phyloP scores from a whole-genome alignment of 2,113 vertebrate genomes.

The Zeus faber region DNA sequence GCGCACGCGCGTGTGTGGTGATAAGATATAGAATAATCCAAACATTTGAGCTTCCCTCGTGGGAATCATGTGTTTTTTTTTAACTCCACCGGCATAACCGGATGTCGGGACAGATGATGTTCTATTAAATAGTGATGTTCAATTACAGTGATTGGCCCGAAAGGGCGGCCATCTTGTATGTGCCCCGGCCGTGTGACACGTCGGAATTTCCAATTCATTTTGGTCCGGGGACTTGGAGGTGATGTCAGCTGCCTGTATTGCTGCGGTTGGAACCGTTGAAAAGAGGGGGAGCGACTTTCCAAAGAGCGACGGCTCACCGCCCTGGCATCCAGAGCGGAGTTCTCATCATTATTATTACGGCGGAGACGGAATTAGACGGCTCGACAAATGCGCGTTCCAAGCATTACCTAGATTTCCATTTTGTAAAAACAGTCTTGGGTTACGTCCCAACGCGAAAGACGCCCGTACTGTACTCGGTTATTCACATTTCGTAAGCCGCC shows the following conservation, averaged over 20 bases:
- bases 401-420: conserved; percentile 28
- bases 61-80: too few species aligned
- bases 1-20: too few species aligned
- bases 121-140: conserved; percentile 19
- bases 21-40: too few species aligned
- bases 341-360: conserved; percentile 63
- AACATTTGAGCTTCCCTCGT: too few species aligned
- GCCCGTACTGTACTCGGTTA: conserved; percentile 29
- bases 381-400: conserved; percentile 14
- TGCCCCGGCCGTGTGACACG: conserved; percentile 43
- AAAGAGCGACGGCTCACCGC: too few species aligned
- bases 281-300: conserved; percentile 61
- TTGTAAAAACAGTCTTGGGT: too few species aligned
- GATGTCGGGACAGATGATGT: too few species aligned
- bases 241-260: conserved; percentile 69
- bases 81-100: too few species aligned
- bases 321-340: too few species aligned
- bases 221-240: conserved; percentile 49
- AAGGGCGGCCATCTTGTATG: conserved; percentile 29
- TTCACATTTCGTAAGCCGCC: conserved; percentile 50
- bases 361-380: conserved; percentile 46
- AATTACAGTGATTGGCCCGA: conserved; percentile 19
- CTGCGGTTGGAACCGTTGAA: conserved; percentile 71
- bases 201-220: conserved; percentile 68
- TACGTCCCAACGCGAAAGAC: too few species aligned